A percentile compares a stretch with the other conserved stretches of the same genome.
Conservation (phyloP, 2,797 vertebrate species). For the Pantherophis vulpinus region DNA sequence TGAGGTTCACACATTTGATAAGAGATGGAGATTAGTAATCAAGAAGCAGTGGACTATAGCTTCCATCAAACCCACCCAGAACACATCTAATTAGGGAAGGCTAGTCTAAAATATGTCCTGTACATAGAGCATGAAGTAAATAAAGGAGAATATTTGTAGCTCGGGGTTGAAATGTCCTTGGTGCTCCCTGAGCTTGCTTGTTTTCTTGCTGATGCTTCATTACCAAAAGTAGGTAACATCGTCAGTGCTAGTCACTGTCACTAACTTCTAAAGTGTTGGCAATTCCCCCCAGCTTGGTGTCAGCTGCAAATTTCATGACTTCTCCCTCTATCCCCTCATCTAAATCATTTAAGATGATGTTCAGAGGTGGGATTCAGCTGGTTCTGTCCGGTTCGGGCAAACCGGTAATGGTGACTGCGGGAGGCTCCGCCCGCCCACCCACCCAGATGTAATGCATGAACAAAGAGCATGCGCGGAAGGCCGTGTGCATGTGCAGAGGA, state of each 20-base stretch:
- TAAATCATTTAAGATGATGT: background rate
- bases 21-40: background rate
- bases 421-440: too few relatives aligned
- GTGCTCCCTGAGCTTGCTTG: background rate
- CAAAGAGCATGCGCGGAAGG: too few relatives aligned
- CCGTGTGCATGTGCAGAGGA: too few relatives aligned
- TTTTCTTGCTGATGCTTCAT: background rate
- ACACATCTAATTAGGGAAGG: background rate
- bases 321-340: background rate
- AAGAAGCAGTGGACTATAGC: background rate
- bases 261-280: background rate
- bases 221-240: background rate
- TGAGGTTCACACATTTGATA: background rate
- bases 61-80: background rate
- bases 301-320: background rate
- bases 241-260: background rate
- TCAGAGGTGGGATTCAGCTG: background rate
- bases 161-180: background rate
- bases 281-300: background rate
- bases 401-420: too few relatives aligned
- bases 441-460: too few relatives aligned
- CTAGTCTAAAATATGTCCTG: background rate
- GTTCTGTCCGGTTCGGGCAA: too few relatives aligned
- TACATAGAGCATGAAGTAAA: background rate
- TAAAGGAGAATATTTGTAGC: background rate